Evolutionary conservation across 2,113 vertebrate genomes (phyloP), one percentile per base, ranked within the genome.

Genomic region (Gobius niger): DNA sequence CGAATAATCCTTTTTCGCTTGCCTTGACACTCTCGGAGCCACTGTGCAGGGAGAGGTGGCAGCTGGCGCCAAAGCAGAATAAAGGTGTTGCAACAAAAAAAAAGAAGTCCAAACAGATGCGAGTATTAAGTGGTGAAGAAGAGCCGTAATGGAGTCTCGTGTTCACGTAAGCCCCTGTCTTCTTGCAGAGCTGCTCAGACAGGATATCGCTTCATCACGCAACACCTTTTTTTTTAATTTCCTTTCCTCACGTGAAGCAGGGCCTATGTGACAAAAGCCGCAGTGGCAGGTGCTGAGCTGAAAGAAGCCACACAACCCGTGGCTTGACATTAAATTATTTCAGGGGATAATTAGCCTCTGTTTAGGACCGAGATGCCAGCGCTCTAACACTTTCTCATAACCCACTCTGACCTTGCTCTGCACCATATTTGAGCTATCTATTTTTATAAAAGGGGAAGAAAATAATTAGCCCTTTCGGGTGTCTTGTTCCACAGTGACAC

Each of bases 291-390:
- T 92, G 95, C 88, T 84, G 80, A 94, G 87, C 87, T 89, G 91
- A 88, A 88, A 89, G 83, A 88, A 90, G 82, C 84, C 89, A 9
- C 82, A 88, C 92, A 90, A 34, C 24, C 91, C 90, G 91, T 91
- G 91, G 91, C 88, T 50, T 91, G 93, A 90, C 91, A 92, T 93
- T 94, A 93, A 94, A 96, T 96, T 95, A 95, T 94, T 95, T 90
- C 93, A 89, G 90, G 91, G 91, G 91, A 90, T 94, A 95, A 95
- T 96, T 94, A 95, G 94, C 94, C 91, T 93, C 81, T 82, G 84
- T 83, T 92, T 88, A 94, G 90, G 73, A 67, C 73, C 62, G 68
- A 73, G 78, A 82, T 78, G 80, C 82, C 84, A 79, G 73, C 66
- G 34, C 70, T 64, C 75, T 34, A 24, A 9, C 40, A 75, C 52